phyloP scores from a whole-genome alignment of 23 tunicate species.

The Oikopleura albicans region DNA sequence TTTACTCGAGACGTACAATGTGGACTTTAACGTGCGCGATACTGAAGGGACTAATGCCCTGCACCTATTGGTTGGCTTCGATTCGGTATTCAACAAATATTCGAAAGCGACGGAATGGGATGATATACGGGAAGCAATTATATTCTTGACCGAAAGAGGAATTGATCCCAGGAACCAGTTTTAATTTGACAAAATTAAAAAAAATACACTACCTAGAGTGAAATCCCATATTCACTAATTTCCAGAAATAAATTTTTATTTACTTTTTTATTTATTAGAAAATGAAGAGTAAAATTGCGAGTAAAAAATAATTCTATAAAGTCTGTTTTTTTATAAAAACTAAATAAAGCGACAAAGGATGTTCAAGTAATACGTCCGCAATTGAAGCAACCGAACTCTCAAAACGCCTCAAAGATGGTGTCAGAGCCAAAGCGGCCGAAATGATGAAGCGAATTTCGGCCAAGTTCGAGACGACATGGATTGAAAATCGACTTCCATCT shows the following conservation, averaged over 20 bases:
- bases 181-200: too few species aligned
- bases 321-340: too few species aligned
- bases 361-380: neutral
- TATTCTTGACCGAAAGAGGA: neutral
- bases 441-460: neutral
- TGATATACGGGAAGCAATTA: neutral
- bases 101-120: constrained; percentile 8
- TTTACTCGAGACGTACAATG: neutral
- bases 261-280: too few species aligned
- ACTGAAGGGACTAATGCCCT: constrained; percentile 5
- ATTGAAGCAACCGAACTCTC: neutral
- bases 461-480: neutral
- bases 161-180: too few species aligned
- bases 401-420: neutral
- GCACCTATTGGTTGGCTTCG: neutral
- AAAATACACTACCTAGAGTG: too few species aligned
- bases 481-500: neutral
- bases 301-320: too few species aligned
- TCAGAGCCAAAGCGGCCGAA: neutral
- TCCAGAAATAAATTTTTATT: too few species aligned
- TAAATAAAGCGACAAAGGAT: constrained; percentile 13
- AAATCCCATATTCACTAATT: too few species aligned
- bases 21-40: neutral
- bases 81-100: neutral
- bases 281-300: too few species aligned